Conservation (phyloP, 2,888 invertebrate genomes). For the Globia sparganii region DNA sequence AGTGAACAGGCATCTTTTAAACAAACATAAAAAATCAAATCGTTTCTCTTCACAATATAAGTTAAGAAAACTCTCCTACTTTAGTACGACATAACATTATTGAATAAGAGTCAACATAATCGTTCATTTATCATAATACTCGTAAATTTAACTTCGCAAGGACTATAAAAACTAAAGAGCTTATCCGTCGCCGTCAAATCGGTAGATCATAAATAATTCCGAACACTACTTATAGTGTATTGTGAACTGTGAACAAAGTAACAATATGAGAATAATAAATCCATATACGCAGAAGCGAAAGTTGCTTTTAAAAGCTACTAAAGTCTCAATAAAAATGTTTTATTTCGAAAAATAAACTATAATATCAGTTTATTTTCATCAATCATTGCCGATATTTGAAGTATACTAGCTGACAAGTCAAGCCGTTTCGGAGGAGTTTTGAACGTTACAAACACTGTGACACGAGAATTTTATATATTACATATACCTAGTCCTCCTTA, state of each 20-base stretch:
- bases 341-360: not conserved
- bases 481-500: too few relatives aligned
- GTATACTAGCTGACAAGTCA: too few relatives aligned
- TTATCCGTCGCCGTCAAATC: constrained; percentile 40
- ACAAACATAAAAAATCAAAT: too few relatives aligned
- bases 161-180: constrained; percentile 45
- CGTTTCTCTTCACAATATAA: too few relatives aligned
- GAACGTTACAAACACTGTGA: too few relatives aligned
- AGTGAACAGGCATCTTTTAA: too few relatives aligned
- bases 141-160: constrained; percentile 36
- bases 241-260: constrained; percentile 42
- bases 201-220: constrained; percentile 50
- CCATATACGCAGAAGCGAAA: constrained; percentile 17
- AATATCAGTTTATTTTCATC: not conserved
- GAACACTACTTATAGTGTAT: constrained; percentile 54
- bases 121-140: constrained; percentile 41
- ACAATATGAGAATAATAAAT: constrained; percentile 28
- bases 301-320: not conserved
- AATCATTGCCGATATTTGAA: not conserved
- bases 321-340: not conserved
- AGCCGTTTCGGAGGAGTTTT: too few relatives aligned
- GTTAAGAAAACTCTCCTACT: too few relatives aligned
- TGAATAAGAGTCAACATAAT: constrained; percentile 43
- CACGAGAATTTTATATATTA: too few relatives aligned
- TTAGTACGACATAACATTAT: constrained; percentile 23